A percentile compares a stretch with the other conserved stretches of the same genome.
Conservation (phyloP, 2,888 invertebrate species). For the Cheiracanthium punctorium region DNA sequence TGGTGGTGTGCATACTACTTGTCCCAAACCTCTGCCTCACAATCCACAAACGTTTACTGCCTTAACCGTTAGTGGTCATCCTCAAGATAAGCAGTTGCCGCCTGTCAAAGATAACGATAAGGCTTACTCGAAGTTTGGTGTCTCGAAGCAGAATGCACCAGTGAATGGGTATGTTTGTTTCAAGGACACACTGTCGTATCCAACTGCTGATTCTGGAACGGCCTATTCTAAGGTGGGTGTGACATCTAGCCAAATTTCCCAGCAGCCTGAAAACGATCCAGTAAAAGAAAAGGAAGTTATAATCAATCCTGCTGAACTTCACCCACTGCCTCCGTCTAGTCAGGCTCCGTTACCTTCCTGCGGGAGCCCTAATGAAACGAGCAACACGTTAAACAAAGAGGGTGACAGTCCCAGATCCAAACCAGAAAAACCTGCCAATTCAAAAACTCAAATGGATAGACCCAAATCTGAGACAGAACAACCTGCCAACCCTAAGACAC, state of each 20-base stretch:
- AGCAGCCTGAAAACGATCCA: neutral
- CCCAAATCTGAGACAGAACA: neutral
- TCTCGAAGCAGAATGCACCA: neutral
- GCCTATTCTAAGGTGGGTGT: neutral
- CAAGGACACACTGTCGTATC: neutral
- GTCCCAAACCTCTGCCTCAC: neutral
- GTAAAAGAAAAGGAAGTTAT: neutral
- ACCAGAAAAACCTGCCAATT: too few relatives aligned
- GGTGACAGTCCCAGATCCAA: neutral
- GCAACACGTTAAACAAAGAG: neutral
- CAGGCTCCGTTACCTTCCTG: neutral
- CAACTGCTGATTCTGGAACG: neutral
- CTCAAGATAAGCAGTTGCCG: neutral
- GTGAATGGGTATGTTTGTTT: constrained; percentile 20
- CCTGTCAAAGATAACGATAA: neutral
- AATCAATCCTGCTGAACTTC: neutral
- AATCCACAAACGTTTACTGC: neutral
- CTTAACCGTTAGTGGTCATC: neutral
- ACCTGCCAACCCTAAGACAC: neutral
- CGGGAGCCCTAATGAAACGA: neutral
- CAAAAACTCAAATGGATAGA: neutral
- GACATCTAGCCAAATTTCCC: neutral
- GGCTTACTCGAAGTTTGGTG: constrained; percentile 23
- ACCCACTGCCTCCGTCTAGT: neutral
- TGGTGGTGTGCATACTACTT: neutral